These are phyloP conservation scores for Halichoerus grypus DNA, from an alignment of 2,113 vertebrate species.

Conservation along the genomic window DNA sequence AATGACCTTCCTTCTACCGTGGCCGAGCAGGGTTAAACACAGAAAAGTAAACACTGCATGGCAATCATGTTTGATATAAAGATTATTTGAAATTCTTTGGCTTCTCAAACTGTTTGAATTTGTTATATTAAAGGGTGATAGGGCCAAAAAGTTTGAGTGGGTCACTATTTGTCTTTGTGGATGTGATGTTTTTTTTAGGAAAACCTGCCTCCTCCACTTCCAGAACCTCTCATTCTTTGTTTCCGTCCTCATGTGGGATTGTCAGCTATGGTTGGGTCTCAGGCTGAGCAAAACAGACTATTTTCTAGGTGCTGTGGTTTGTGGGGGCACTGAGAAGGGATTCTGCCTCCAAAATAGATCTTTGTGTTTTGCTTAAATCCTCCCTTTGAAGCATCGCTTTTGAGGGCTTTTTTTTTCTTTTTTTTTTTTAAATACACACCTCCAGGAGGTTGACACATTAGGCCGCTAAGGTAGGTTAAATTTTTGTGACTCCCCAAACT, in stretches of 20 bases:
- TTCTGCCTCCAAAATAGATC: neutral
- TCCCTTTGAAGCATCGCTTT: neutral
- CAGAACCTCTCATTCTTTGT: neutral
- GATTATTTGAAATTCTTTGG: neutral
- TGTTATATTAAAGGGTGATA: neutral
- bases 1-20: slow-evolving; percentile 45
- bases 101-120: slow-evolving; percentile 24
- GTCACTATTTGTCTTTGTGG: neutral
- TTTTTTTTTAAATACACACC: neutral
- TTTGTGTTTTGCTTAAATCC: neutral
- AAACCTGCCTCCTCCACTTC: neutral
- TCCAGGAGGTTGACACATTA: neutral
- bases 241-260: neutral
- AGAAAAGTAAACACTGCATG: slow-evolving; percentile 41
- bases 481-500: neutral
- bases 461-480: neutral
- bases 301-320: neutral
- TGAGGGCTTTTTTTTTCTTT: neutral
- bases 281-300: neutral
- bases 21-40: neutral
- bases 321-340: neutral
- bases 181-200: neutral
- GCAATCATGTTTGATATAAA: neutral
- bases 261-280: neutral
- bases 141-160: neutral